phyloP scores from a whole-genome alignment of 2,113 vertebrate species.

The Reinhardtius hippoglossoides region DNA sequence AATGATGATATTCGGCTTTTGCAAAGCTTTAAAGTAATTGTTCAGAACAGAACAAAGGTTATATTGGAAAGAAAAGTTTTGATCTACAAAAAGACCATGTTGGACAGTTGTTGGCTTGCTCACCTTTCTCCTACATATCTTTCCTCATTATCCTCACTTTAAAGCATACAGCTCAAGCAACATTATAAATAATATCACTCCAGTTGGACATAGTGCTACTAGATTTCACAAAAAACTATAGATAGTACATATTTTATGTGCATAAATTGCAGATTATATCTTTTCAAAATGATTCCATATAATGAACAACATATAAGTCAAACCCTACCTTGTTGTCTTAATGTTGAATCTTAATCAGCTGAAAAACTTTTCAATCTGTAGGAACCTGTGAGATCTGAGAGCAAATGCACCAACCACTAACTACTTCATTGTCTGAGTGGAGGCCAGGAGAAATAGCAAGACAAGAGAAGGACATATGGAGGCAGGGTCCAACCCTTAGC shows the following conservation, averaged over 20 bases:
- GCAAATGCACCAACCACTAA: conserved; percentile 14
- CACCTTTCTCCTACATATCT: too few species aligned
- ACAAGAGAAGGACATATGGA: conserved; percentile 59
- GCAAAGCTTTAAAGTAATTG: too few species aligned
- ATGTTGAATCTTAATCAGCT: conserved; percentile 11
- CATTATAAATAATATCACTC: too few species aligned
- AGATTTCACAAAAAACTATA: not conserved
- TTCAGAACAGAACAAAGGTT: too few species aligned
- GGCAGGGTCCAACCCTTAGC: conserved; percentile 66
- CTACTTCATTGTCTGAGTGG: conserved; percentile 46
- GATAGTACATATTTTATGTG: not conserved
- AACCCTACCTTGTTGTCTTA: conserved; percentile 37
- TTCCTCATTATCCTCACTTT: too few species aligned
- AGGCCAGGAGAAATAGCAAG: conserved; percentile 55
- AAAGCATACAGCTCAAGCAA: too few species aligned
- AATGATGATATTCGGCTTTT: too few species aligned
- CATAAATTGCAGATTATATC: not conserved
- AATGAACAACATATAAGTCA: not conserved
- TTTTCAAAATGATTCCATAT: conserved; percentile 4
- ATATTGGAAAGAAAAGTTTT: too few species aligned
- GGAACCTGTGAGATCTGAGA: conserved; percentile 17
- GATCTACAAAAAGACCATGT: too few species aligned
- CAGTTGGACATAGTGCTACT: not conserved
- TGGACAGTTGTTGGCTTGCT: too few species aligned
- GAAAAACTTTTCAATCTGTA: not conserved